Evolutionary conservation across 2,888 invertebrate genomes (phyloP).

Genomic region (Taenaris catops): DNA sequence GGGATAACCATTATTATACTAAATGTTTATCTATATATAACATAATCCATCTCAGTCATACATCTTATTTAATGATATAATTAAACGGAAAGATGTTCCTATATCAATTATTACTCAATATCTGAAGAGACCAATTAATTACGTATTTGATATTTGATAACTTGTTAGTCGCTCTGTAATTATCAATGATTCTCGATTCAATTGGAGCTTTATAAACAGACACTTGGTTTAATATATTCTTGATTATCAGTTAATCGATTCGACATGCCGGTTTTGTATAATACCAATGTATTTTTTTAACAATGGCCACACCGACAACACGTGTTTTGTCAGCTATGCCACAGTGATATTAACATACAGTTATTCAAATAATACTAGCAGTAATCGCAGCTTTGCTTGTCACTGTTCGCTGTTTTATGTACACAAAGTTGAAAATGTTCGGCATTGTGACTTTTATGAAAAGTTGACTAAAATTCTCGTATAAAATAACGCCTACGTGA

Average conservation of each 20-base stretch:
- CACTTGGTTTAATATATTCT: slow-evolving; percentile 13
- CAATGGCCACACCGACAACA: slow-evolving; percentile 56
- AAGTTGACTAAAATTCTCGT: too few species aligned
- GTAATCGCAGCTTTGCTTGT: too few species aligned
- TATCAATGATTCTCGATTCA: slow-evolving; percentile 7
- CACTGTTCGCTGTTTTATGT: too few species aligned
- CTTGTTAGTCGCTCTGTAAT: slow-evolving; percentile 5
- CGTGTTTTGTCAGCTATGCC: slow-evolving; percentile 65
- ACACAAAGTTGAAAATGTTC: too few species aligned
- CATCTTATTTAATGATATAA: too few species aligned
- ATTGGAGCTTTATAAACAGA: slow-evolving; percentile 9
- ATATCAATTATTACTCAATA: background rate
- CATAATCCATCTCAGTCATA: too few species aligned
- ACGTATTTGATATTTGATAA: slow-evolving; percentile 2
- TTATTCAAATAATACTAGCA: too few species aligned
- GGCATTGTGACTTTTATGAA: too few species aligned
- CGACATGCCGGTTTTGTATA: slow-evolving; percentile 42
- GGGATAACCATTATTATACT: too few species aligned
- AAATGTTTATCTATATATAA: too few species aligned
- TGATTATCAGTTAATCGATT: slow-evolving; percentile 28
- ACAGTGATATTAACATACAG: slow-evolving; percentile 59
- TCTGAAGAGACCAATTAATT: background rate
- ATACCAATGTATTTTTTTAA: slow-evolving; percentile 39
- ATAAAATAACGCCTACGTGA: too few species aligned
- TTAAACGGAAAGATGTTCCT: background rate